phyloP scores from a whole-genome alignment of 1,140 invertebrate species.

The Ceratina calcarata region DNA sequence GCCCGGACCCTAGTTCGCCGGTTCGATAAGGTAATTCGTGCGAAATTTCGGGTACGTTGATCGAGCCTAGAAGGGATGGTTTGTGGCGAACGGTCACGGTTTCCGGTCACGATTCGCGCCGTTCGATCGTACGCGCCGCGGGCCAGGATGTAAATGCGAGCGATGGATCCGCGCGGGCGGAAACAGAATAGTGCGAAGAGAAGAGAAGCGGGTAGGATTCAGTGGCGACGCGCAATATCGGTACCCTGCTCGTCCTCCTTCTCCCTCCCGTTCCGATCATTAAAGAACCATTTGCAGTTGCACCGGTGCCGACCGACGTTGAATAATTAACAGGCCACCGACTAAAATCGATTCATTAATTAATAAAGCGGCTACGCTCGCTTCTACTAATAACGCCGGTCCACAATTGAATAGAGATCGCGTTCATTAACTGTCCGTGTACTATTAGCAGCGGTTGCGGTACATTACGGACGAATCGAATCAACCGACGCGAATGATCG shows the following conservation, averaged over 20 bases:
- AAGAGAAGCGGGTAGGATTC: neutral
- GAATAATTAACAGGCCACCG: conserved; percentile 62
- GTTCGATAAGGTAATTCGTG: conserved; percentile 24
- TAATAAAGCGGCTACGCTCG: conserved; percentile 62
- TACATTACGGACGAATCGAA: conserved; percentile 45
- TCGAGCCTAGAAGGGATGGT: neutral
- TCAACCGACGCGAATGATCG: conserved; percentile 54
- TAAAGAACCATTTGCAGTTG: conserved; percentile 60
- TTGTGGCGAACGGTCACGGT: neutral
- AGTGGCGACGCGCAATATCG: conserved; percentile 19
- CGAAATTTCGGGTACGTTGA: conserved; percentile 10
- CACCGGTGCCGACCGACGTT: conserved; percentile 54
- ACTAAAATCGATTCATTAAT: conserved; percentile 64
- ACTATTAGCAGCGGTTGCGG: conserved; percentile 50
- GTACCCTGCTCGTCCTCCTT: neutral
- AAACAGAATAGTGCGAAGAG: neutral
- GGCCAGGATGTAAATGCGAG: neutral
- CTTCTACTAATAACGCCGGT: conserved; percentile 59
- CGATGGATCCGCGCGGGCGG: neutral
- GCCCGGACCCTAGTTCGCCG: too few relatives aligned
- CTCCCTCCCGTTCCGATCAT: conserved; percentile 37
- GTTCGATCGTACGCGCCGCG: neutral
- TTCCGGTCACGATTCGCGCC: conserved; percentile 13
- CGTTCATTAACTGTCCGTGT: conserved; percentile 60
- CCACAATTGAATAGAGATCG: conserved; percentile 65